Conservation (phyloP, 2,888 invertebrate species). For the Stratiomys singularior region DNA sequence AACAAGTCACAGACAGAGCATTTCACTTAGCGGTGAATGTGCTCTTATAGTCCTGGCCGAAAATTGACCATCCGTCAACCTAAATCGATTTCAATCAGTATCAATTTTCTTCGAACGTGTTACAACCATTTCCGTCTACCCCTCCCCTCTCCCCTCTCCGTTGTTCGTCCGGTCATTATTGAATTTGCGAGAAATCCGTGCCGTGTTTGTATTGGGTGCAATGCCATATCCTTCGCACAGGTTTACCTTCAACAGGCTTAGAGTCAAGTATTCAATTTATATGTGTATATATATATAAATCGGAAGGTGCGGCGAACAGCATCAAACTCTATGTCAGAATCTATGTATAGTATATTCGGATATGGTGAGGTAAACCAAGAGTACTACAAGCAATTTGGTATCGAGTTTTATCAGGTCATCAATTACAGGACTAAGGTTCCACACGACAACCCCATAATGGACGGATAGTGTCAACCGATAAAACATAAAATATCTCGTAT, state of each 20-base stretch:
- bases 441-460: conserved; percentile 52
- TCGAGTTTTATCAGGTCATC: conserved; percentile 51
- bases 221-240: neutral
- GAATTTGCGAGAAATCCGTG: conserved; percentile 38
- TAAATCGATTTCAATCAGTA: conserved; percentile 46
- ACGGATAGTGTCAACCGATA: conserved; percentile 52
- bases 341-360: neutral
- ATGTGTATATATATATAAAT: too few species aligned
- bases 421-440: conserved; percentile 51
- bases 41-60: conserved; percentile 17
- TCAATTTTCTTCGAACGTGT: conserved; percentile 41
- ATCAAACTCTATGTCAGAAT: too few species aligned
- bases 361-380: conserved; percentile 37
- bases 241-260: neutral
- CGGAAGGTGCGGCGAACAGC: neutral
- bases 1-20: conserved; percentile 22
- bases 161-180: conserved; percentile 25
- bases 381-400: conserved; percentile 49
- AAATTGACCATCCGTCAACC: conserved; percentile 32
- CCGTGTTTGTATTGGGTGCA: conserved; percentile 27
- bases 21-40: conserved; percentile 27
- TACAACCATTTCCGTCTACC: conserved; percentile 33
- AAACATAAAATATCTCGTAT: conserved; percentile 51
- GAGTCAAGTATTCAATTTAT: neutral
- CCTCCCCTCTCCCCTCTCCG: neutral